Conservation (phyloP, 2,888 invertebrate species). For the Adela reaumurella region DNA sequence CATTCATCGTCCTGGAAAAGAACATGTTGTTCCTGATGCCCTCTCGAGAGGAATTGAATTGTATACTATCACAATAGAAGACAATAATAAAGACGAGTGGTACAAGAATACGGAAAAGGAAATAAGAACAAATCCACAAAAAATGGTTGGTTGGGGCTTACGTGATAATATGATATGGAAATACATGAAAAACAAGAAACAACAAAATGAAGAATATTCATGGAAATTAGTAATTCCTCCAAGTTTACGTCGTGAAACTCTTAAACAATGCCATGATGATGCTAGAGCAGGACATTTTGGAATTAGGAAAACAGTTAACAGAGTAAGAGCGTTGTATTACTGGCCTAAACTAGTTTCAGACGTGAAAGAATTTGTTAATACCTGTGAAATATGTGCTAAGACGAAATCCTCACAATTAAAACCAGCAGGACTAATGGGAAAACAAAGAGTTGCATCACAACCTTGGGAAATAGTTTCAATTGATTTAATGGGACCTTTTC, state of each 20-base stretch:
- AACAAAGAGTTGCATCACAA: background rate
- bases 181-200: background rate
- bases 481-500: conserved; percentile 11
- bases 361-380: background rate
- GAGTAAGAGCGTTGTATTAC: background rate
- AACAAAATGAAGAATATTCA: conserved; percentile 1
- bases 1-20: background rate
- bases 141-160: background rate
- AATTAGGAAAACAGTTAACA: background rate
- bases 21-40: background rate
- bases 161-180: background rate
- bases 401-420: background rate
- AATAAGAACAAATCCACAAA: background rate
- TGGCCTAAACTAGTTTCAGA: background rate
- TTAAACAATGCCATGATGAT: background rate
- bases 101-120: background rate
- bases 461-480: conserved; percentile 9
- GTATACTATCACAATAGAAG: too few relatives aligned
- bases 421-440: background rate
- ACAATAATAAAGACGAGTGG: background rate
- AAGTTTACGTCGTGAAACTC: background rate
- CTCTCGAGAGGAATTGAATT: background rate
- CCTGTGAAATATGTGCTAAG: background rate
- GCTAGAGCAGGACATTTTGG: background rate
- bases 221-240: background rate